Conservation (phyloP, 53 echinoderm and acorn worm species). For the Hippasteria phrygiana region DNA sequence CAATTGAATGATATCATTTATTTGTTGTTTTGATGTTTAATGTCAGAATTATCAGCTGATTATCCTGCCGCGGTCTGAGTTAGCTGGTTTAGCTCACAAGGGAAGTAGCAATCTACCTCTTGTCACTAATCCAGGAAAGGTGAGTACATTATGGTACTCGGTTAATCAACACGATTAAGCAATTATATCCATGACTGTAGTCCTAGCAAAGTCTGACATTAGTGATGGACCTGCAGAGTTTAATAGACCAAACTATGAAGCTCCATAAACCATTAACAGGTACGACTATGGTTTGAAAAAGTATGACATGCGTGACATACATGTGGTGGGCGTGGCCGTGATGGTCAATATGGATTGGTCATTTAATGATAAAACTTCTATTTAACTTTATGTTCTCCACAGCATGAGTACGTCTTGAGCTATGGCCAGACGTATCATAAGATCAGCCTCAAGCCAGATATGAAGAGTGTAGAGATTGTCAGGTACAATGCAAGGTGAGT, state of each 20-base stretch:
- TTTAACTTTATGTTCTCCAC: background rate
- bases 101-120: slow-evolving; percentile 78
- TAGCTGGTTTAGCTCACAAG: slow-evolving; percentile 62
- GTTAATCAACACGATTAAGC: too few relatives aligned
- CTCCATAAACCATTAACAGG: too few relatives aligned
- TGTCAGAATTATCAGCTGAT: slow-evolving; percentile 90
- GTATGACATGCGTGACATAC: too few relatives aligned
- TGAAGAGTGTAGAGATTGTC: slow-evolving; percentile 81
- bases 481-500: slow-evolving; percentile 79
- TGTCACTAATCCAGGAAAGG: slow-evolving; percentile 83
- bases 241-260: too few relatives aligned
- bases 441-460: slow-evolving; percentile 81
- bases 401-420: slow-evolving; percentile 92
- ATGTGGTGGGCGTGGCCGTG: too few relatives aligned
- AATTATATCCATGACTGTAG: too few relatives aligned
- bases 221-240: too few relatives aligned
- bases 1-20: background rate
- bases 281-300: too few relatives aligned
- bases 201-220: too few relatives aligned
- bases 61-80: slow-evolving; percentile 73
- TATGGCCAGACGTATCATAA: slow-evolving; percentile 91
- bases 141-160: slow-evolving; percentile 5
- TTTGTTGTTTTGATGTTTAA: background rate
- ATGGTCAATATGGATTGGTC: too few relatives aligned
- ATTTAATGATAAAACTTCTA: too few relatives aligned